Evolutionary conservation across 1,140 invertebrate species (phyloP).

Genomic region (Neodiprion lecontei): DNA sequence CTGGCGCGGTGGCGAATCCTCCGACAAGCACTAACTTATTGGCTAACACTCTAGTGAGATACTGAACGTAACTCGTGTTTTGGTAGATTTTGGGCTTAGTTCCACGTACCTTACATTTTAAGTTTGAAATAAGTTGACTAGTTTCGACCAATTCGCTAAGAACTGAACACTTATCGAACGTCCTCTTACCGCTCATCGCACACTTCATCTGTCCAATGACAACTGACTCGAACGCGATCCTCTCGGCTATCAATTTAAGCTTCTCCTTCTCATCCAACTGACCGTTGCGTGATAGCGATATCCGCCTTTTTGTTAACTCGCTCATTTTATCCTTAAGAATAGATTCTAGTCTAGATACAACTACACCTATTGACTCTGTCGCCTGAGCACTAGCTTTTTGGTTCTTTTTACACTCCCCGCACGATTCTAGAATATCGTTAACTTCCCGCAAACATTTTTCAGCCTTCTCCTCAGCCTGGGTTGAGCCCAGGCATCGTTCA

Average conservation of each 20-base stretch:
- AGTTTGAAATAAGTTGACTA: constrained; percentile 74
- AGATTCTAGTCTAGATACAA: constrained; percentile 70
- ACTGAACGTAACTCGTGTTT: constrained; percentile 67
- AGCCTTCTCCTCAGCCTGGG: constrained; percentile 53
- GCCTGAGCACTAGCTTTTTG: constrained; percentile 51
- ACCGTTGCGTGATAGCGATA: constrained; percentile 66
- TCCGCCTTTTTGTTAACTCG: constrained; percentile 70
- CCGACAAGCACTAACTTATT: constrained; percentile 63
- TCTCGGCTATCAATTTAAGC: constrained; percentile 74
- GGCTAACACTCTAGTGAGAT: constrained; percentile 70
- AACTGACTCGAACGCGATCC: constrained; percentile 78
- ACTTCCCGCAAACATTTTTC: constrained; percentile 56
- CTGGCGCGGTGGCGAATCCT: constrained; percentile 26
- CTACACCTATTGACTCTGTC: constrained; percentile 66
- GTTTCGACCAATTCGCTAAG: constrained; percentile 70
- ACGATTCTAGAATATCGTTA: constrained; percentile 54
- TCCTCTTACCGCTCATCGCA: constrained; percentile 53
- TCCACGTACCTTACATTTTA: constrained; percentile 71
- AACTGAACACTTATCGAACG: constrained; percentile 42
- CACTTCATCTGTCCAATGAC: constrained; percentile 69
- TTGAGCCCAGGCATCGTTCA: constrained; percentile 53
- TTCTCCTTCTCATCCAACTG: constrained; percentile 71
- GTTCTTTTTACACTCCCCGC: constrained; percentile 49
- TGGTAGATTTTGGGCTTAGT: constrained; percentile 62
- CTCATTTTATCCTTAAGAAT: constrained; percentile 71